Evolutionary conservation across 2,888 invertebrate species (phyloP), one percentile per base, ranked within the genome.

Genomic region (Arge pagana): DNA sequence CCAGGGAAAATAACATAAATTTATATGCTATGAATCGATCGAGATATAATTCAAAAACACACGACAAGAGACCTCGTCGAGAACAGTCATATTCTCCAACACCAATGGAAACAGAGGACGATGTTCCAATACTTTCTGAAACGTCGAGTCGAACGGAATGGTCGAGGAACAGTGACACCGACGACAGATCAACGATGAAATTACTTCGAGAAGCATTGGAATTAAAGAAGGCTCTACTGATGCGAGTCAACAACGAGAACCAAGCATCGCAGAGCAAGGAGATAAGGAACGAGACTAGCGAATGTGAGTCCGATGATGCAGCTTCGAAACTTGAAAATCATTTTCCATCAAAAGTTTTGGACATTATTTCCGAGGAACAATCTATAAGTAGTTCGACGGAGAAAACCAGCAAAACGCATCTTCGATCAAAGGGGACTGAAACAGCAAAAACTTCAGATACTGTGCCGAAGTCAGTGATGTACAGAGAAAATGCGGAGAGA

Each of bases 311-410:
- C 3, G 55, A 53, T 10, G 54, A 23, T 13, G 21, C 31, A 11
- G 52, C 37, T 48, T 24, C 28, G 6, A 54, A 35, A 11, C 41
- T 19, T 4, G 62, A 53, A 39, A 54, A 31, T 31, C 39, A 58
- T 53, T 64, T 60, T 21, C 59, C 62, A 45, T 54, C 64, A 0
- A 67, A 68, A 6, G 16, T 62, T 0, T 35, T 72, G 21, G 71
- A 72, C 21, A 66, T 68, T 35, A 69, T 71, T 31, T 58, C 63
- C 0, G 70, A 72, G 49, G 68, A 71, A 45, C 65, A 67, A n/a
- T 63, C 67, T 13, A 59, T 58, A 1, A 61, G 62, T 16, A 64
- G 64, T 36, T 63, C 63, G 1, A 63, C 57, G 0, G 65, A 66
- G 8, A 58, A 54, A 26, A 60, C 51, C 10, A 41, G 43, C 21